Evolutionary conservation across 1,140 invertebrate species (phyloP).

Genomic region (Saccostrea cuccullata): DNA sequence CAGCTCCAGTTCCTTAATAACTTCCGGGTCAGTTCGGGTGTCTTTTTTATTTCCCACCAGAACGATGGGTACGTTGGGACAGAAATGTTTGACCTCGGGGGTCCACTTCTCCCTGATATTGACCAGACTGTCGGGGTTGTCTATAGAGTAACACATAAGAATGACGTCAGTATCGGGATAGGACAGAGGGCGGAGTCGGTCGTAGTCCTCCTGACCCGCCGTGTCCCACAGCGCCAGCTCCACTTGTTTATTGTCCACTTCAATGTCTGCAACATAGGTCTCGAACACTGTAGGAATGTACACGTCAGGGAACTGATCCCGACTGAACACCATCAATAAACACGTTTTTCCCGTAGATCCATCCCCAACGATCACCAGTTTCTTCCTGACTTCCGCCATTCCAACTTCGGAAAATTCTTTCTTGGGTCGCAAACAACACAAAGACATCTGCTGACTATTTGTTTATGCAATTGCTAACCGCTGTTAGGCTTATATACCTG

Average conservation of each 20-base stretch:
- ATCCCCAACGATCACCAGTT: slow-evolving; percentile 99
- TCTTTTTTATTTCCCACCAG: slow-evolving; percentile 80
- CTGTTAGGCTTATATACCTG: slow-evolving; percentile 30
- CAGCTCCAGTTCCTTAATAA: slow-evolving; percentile 97
- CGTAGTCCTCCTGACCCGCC: slow-evolving; percentile 98
- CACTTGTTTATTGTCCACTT: slow-evolving; percentile 94
- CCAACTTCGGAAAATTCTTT: not conserved
- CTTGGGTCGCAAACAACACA: slow-evolving; percentile 2
- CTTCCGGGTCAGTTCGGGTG: slow-evolving; percentile 96
- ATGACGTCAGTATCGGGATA: slow-evolving; percentile 95
- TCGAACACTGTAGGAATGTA: slow-evolving; percentile 99
- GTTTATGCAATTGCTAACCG: too few relatives aligned
- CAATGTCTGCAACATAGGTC: slow-evolving; percentile 99
- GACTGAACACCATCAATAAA: slow-evolving; percentile 97
- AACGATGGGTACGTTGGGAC: slow-evolving; percentile 79
- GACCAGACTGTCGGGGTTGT: slow-evolving; percentile 76
- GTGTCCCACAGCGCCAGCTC: slow-evolving; percentile 95
- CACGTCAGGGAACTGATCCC: slow-evolving; percentile 99
- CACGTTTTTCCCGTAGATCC: slow-evolving; percentile 99
- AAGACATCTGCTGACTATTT: slow-evolving; percentile 5
- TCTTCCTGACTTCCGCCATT: slow-evolving; percentile 98
- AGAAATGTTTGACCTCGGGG: slow-evolving; percentile 79
- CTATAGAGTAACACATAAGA: slow-evolving; percentile 77
- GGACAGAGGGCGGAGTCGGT: slow-evolving; percentile 94
- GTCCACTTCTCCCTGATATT: slow-evolving; percentile 78